A percentile compares a stretch with the other conserved stretches of the same genome.
These are phyloP conservation scores for Caenorhabditis drosophilae DNA, from an alignment of 2,888 invertebrate species.

Conservation along the genomic window DNA sequence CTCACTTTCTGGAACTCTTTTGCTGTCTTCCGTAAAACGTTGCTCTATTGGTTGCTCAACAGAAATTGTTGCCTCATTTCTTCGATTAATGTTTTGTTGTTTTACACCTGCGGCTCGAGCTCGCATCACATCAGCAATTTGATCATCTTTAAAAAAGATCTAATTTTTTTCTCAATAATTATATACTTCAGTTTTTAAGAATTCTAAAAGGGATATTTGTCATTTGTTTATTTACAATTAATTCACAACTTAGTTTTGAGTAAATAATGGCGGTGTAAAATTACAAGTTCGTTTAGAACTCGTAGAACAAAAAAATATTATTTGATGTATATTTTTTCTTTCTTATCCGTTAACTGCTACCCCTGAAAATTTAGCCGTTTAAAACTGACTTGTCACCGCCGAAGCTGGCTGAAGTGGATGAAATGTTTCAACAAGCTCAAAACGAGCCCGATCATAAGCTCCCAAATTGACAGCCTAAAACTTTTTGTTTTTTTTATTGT, in stretches of 20 bases:
- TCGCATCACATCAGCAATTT: slow-evolving; percentile 32
- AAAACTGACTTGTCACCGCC: slow-evolving; percentile 37
- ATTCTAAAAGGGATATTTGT: neutral
- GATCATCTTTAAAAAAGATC: slow-evolving; percentile 31
- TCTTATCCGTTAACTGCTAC: neutral
- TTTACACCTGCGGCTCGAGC: slow-evolving; percentile 32
- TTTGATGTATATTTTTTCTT: no score
- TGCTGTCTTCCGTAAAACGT: neutral
- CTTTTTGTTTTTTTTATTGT: neutral
- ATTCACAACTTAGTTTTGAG: no score
- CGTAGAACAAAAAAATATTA: no score
- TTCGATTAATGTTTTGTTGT: no score
- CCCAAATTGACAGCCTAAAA: slow-evolving; percentile 49
- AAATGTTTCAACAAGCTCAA: slow-evolving; percentile 46
- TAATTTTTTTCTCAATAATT: neutral
- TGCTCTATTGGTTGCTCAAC: slow-evolving; percentile 31
- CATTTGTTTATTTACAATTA: no score
- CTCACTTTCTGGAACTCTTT: slow-evolving; percentile 40
- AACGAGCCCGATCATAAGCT: slow-evolving; percentile 47
- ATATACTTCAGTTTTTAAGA: neutral
- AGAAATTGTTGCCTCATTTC: slow-evolving; percentile 24
- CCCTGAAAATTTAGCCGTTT: neutral
- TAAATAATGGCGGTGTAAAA: neutral
- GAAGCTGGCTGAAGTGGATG: slow-evolving; percentile 50
- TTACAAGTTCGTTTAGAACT: neutral